Conservation (phyloP, 2,797 vertebrate species). For the Rhincodon typus region DNA sequence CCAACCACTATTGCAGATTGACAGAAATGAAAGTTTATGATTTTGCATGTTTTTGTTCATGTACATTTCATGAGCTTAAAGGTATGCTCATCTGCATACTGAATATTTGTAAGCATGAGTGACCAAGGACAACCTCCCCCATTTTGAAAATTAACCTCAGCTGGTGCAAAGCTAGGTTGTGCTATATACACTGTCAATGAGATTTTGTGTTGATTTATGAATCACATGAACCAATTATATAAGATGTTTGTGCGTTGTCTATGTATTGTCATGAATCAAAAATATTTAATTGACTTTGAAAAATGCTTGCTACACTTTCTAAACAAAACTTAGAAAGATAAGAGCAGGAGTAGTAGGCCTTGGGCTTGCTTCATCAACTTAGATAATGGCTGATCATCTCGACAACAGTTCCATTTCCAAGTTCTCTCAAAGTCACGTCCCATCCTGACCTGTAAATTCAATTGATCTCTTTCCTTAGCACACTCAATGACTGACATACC, state of each 20-base stretch:
- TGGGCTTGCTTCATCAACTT: no score
- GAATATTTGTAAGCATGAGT: not conserved
- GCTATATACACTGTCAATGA: not conserved
- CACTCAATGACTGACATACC: no score
- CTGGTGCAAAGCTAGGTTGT: not conserved
- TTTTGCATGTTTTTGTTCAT: not conserved
- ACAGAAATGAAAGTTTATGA: not conserved
- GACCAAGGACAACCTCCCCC: not conserved
- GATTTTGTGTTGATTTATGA: not conserved
- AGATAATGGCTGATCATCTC: no score
- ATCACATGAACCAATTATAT: not conserved
- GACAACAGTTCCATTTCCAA: no score
- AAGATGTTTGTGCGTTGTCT: not conserved
- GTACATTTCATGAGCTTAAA: not conserved
- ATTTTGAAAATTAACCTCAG: not conserved
- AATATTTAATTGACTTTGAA: not conserved
- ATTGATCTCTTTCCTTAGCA: no score
- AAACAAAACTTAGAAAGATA: not conserved
- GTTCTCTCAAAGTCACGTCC: no score
- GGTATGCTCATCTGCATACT: not conserved
- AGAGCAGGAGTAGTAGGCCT: no score
- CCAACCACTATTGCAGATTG: not conserved
- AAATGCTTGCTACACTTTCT: not conserved
- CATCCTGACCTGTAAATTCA: no score
- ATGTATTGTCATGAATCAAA: not conserved